Percentiles rank a stretch among this genome's conserved stretches.
phyloP scores from a whole-genome alignment of 2,888 invertebrate genomes.

The Hirtodrosophila confusa region DNA sequence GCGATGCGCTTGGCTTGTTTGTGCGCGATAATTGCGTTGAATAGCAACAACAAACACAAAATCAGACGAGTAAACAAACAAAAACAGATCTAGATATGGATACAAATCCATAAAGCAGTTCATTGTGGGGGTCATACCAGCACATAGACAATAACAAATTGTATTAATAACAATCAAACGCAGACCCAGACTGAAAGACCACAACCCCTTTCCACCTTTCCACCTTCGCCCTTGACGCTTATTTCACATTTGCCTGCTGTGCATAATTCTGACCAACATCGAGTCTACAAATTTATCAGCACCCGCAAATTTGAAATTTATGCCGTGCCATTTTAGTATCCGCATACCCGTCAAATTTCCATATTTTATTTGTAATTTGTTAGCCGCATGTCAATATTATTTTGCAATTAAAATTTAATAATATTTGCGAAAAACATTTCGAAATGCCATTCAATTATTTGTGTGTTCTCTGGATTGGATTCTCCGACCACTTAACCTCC shows the following conservation, averaged over 20 bases:
- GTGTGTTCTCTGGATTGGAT: slow-evolving; percentile 17
- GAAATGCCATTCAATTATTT: slow-evolving; percentile 26
- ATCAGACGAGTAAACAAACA: slow-evolving; percentile 38
- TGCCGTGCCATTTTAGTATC: slow-evolving; percentile 20
- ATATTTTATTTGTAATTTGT: slow-evolving; percentile 70
- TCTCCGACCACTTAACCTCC: background rate
- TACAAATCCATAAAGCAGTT: slow-evolving; percentile 10
- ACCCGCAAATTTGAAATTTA: slow-evolving; percentile 16
- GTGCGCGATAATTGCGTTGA: slow-evolving; percentile 61
- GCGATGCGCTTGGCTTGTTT: slow-evolving; percentile 39
- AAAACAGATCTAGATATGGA: slow-evolving; percentile 9
- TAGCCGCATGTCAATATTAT: slow-evolving; percentile 71
- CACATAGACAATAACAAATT: slow-evolving; percentile 40
- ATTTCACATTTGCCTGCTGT: slow-evolving; percentile 19
- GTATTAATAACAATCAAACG: slow-evolving; percentile 66
- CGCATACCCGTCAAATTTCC: slow-evolving; percentile 35
- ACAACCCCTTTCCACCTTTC: background rate
- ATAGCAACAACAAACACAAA: slow-evolving; percentile 27
- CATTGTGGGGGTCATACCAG: slow-evolving; percentile 2
- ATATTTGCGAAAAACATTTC: slow-evolving; percentile 38
- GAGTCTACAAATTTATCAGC: slow-evolving; percentile 6
- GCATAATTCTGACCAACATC: slow-evolving; percentile 16
- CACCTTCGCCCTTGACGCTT: slow-evolving; percentile 5
- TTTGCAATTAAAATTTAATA: slow-evolving; percentile 73
- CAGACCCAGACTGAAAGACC: slow-evolving; percentile 4